These are phyloP conservation scores for Trematomus bernacchii DNA, from an alignment of 2,797 vertebrate genomes.

Conservation along the genomic window DNA sequence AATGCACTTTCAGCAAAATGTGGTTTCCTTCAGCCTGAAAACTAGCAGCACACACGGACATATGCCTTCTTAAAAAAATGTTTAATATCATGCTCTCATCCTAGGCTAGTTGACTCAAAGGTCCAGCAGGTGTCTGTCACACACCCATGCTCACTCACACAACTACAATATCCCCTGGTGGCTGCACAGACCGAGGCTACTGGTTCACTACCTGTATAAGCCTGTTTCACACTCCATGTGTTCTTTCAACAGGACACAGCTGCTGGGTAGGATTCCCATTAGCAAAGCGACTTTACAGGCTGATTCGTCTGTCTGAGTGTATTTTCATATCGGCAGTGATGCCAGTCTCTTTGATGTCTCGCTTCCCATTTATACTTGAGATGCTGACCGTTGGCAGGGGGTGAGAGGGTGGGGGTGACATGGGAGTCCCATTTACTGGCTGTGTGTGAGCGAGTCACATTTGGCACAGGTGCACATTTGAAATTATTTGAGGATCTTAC, in stretches of 20 bases:
- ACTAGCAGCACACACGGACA: background rate
- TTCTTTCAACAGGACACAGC: conserved; percentile 73
- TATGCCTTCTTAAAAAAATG: background rate
- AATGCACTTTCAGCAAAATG: conserved; percentile 1
- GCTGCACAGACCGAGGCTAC: conserved; percentile 22
- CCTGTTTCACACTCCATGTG: conserved; percentile 68
- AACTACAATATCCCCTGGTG: conserved; percentile 23
- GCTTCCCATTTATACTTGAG: conserved; percentile 45
- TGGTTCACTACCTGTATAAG: conserved; percentile 59
- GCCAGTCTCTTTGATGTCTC: conserved; percentile 52
- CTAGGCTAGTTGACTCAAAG: conserved; percentile 11
- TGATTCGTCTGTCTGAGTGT: conserved; percentile 50
- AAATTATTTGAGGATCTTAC: conserved; percentile 59
- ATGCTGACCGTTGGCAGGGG: conserved; percentile 50
- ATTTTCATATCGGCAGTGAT: conserved; percentile 53
- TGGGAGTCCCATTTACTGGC: conserved; percentile 17
- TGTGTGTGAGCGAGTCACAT: conserved; percentile 11
- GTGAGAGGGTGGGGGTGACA: conserved; percentile 27
- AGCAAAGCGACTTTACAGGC: conserved; percentile 47
- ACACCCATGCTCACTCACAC: conserved; percentile 31
- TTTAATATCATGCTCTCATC: conserved; percentile 26
- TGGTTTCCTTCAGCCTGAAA: background rate
- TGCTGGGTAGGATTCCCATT: conserved; percentile 70
- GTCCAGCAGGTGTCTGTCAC: conserved; percentile 2
- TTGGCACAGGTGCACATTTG: conserved; percentile 17